phyloP scores from a whole-genome alignment of 2,888 invertebrate genomes.

The Pyrrhosoma nymphula region DNA sequence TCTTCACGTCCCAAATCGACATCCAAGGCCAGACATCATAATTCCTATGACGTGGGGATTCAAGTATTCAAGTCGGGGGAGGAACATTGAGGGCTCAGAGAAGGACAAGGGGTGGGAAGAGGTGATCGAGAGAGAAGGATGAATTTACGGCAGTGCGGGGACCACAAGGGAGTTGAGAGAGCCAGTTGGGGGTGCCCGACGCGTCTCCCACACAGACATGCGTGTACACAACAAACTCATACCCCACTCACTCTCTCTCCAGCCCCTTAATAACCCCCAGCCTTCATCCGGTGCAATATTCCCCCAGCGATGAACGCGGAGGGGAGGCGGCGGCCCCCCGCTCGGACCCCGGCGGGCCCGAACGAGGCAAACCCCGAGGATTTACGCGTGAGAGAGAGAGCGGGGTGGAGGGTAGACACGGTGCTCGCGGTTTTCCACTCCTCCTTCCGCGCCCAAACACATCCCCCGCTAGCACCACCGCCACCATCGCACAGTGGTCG shows the following conservation, averaged over 20 bases:
- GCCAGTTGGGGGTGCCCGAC: background rate
- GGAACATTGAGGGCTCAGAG: background rate
- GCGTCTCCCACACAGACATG: background rate
- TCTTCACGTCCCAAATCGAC: no score
- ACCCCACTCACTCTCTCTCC: background rate
- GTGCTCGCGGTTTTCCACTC: background rate
- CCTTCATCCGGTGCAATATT: slow-evolving; percentile 43
- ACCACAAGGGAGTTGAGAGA: background rate
- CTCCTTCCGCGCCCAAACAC: background rate
- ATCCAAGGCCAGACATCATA: no score
- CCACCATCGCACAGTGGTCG: no score
- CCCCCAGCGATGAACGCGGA: slow-evolving; percentile 34
- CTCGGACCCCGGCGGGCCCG: background rate
- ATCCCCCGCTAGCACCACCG: background rate
- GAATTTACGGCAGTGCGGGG: background rate
- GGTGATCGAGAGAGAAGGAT: background rate
- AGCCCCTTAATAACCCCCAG: background rate
- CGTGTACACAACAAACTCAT: background rate
- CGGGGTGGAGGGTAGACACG: background rate
- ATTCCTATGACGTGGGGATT: no score
- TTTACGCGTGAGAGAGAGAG: slow-evolving; percentile 33
- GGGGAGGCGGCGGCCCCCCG: background rate
- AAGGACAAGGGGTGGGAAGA: background rate
- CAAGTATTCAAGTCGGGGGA: no score
- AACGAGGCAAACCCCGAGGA: slow-evolving; percentile 39